Evolutionary conservation across 2,888 invertebrate species (phyloP), one percentile per base, ranked within the genome.

Genomic region (Rhagonycha fulva): DNA sequence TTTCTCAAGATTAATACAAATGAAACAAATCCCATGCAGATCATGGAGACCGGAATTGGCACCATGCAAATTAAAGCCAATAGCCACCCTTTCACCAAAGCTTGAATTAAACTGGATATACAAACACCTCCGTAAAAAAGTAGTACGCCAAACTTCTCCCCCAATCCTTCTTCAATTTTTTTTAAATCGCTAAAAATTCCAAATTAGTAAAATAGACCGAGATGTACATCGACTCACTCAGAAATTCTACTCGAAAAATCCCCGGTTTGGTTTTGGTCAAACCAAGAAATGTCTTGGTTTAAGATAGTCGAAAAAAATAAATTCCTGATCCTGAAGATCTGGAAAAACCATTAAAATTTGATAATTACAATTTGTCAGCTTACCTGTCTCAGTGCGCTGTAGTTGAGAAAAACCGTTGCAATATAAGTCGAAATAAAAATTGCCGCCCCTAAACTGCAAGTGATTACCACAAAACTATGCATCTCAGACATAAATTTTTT

Each of bases 1-100:
- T 19, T 19, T 30, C n/a, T 69, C 23, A 47, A 5, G 12, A 1
- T 12, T 68, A 68, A 19, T 87, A 92, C 93, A 86, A 91, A 87
- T 62, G 91, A 90, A 79, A 94, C 91, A 14, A 93, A 83, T 9
- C 91, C 91, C 62, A 94, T 92, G 1, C 93, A 89, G 4, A 91
- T 85, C 62, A 92, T 87, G 0, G 95, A 91, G 0, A 94, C 88
- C 0, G 95, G 95, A 78, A 94, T 91, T 26, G 94, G 92, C 72
- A 92, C 90, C 61, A 95, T 87, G 79, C 94, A 94, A 1, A 96
- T 91, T 12, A 96, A 87, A 0, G 96, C 93, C 60, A 96, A 86
- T 84, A 95, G 91, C 96, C 96, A 96, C 9, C 96, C 96, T 83
- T 92, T 92, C 3, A 90, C 84, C 71, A 96, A 91, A 0, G 94